These are phyloP conservation scores for Pan paniscus DNA, from an alignment of 2,113 vertebrate species.

Conservation along the genomic window DNA sequence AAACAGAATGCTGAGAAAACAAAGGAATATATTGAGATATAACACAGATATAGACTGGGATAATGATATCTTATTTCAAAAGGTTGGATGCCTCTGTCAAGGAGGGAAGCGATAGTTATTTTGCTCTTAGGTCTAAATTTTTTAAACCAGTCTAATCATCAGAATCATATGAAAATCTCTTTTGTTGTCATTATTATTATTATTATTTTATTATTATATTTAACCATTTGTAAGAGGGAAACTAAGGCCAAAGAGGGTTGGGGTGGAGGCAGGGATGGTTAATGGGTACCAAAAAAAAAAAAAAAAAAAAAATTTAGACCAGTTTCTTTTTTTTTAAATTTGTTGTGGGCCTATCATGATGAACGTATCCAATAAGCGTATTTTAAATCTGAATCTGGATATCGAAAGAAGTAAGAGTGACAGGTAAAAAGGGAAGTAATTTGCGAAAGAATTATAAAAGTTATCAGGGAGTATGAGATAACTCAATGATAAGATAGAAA, in stretches of 20 bases:
- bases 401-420: background rate
- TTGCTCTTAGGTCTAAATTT: background rate
- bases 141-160: background rate
- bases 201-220: background rate
- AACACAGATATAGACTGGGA: background rate
- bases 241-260: background rate
- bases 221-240: conserved; percentile 17
- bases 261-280: too few species aligned
- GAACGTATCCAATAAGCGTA: background rate
- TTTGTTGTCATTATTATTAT: background rate
- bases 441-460: background rate
- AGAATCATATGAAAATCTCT: background rate
- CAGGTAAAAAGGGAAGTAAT: background rate
- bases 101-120: background rate
- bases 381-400: background rate
- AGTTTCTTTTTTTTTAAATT: background rate
- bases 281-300: too few species aligned
- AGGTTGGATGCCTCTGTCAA: background rate
- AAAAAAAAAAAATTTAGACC: too few species aligned
- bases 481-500: background rate
- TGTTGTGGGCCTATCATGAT: background rate
- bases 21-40: background rate
- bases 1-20: background rate
- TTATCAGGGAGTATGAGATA: background rate
- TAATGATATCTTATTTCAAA: background rate